These are phyloP conservation scores for Urophycis tenuis DNA, from an alignment of 2,797 vertebrate species.

Conservation along the genomic window DNA sequence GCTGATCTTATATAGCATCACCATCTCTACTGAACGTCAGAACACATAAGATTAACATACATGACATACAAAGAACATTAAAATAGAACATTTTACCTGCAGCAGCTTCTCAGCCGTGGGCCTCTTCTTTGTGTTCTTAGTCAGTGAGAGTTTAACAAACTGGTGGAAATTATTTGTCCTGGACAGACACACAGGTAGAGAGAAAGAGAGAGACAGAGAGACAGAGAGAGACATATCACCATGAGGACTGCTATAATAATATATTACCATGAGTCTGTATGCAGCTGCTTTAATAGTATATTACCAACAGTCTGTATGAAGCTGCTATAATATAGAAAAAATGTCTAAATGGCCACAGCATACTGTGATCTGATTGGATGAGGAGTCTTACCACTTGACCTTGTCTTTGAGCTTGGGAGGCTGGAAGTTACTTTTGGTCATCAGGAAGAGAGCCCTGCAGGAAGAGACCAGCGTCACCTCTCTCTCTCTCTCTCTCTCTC, in stretches of 20 bases:
- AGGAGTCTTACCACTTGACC: conserved; percentile 81
- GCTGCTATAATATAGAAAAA: not conserved
- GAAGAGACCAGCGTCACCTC: not conserved
- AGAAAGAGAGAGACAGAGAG: not conserved
- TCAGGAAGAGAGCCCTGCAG: conserved; percentile 90
- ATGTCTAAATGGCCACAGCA: not conserved
- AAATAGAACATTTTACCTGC: conserved; percentile 64
- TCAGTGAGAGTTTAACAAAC: conserved; percentile 95
- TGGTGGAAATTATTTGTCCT: conserved; percentile 99
- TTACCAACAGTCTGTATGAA: not conserved
- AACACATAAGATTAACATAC: not conserved
- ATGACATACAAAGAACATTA: not conserved
- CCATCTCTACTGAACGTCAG: not conserved
- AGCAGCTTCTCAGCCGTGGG: conserved; percentile 92
- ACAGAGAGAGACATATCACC: too few species aligned
- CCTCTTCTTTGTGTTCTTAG: conserved; percentile 94
- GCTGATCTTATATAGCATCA: not conserved
- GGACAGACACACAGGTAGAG: conserved; percentile 10
- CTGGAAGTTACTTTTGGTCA: conserved; percentile 99
- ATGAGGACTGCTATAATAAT: not conserved
- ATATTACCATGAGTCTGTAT: not conserved
- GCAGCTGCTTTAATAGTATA: not conserved
- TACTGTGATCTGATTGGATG: not conserved
- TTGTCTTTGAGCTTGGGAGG: conserved; percentile 98
- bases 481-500: too few species aligned